A percentile compares a stretch with the other conserved stretches of the same genome.
phyloP scores from a whole-genome alignment of 2,113 vertebrate genomes.

The Suricata suricatta region DNA sequence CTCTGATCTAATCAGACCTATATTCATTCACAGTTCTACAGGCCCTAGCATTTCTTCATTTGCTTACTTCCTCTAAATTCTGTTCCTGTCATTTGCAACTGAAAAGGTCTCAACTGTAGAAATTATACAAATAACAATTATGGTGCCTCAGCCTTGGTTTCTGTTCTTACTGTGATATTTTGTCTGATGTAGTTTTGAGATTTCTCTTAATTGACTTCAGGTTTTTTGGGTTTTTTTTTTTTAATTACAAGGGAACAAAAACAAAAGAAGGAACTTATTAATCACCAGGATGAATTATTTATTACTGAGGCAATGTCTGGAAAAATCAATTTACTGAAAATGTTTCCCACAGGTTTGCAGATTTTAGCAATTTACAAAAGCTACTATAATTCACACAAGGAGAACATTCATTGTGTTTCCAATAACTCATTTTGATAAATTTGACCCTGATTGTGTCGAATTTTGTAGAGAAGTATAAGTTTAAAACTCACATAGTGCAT shows the following conservation, averaged over 20 bases:
- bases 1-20: not conserved
- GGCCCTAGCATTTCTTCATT: not conserved
- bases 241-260: slow-evolving; percentile 77
- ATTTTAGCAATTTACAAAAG: slow-evolving; percentile 73
- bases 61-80: slow-evolving; percentile 24
- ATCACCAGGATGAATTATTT: slow-evolving; percentile 65
- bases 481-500: not conserved
- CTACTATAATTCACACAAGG: slow-evolving; percentile 67
- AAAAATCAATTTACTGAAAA: slow-evolving; percentile 71
- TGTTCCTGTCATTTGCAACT: not conserved
- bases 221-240: not conserved
- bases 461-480: not conserved
- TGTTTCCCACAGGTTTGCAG: slow-evolving; percentile 65
- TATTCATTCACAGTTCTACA: not conserved
- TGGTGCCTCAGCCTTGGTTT: not conserved
- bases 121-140: not conserved
- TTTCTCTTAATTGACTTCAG: slow-evolving; percentile 47
- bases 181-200: slow-evolving; percentile 13
- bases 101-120: not conserved
- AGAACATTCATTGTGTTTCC: slow-evolving; percentile 31
- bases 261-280: slow-evolving; percentile 68
- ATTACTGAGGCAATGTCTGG: slow-evolving; percentile 54
- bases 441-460: not conserved
- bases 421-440: slow-evolving; percentile 70
- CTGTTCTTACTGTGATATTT: not conserved